Percentiles rank a stretch among this genome's conserved stretches.
Conservation (phyloP, 2,888 invertebrate genomes). For the Teleogryllus oceanicus region DNA sequence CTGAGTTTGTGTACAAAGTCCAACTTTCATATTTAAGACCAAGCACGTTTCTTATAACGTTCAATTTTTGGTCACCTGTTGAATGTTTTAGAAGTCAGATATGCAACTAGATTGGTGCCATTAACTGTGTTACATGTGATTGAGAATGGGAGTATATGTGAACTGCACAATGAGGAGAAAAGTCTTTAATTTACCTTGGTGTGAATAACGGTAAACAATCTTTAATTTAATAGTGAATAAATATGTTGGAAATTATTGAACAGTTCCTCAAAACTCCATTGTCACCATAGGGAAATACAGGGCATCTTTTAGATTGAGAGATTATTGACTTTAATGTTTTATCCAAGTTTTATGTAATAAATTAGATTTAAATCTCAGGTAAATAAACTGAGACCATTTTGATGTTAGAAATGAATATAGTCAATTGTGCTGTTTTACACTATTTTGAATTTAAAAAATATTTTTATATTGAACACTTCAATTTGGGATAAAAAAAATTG, state of each 20-base stretch:
- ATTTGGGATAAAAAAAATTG: neutral
- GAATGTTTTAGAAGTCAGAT: no score
- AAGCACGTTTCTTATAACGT: no score
- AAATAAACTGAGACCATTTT: neutral
- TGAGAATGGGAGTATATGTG: neutral
- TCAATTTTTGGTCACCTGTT: no score
- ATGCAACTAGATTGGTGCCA: no score
- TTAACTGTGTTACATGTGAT: no score
- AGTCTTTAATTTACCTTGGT: neutral
- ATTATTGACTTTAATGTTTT: neutral
- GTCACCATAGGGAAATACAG: conserved; percentile 2
- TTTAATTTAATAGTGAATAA: neutral
- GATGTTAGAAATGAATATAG: neutral
- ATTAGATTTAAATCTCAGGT: neutral
- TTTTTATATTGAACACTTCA: neutral
- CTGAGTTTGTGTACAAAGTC: no score
- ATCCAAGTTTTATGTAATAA: neutral
- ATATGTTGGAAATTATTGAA: neutral
- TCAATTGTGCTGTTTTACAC: neutral
- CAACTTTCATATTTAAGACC: no score
- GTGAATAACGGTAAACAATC: neutral
- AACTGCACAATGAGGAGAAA: neutral
- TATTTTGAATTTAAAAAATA: neutral
- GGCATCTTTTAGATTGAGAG: neutral
- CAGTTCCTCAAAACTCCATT: neutral